Percentiles rank a stretch among this genome's conserved stretches.
These are phyloP conservation scores for Calameuta idolon DNA, from an alignment of 2,888 invertebrate species.

Conservation along the genomic window DNA sequence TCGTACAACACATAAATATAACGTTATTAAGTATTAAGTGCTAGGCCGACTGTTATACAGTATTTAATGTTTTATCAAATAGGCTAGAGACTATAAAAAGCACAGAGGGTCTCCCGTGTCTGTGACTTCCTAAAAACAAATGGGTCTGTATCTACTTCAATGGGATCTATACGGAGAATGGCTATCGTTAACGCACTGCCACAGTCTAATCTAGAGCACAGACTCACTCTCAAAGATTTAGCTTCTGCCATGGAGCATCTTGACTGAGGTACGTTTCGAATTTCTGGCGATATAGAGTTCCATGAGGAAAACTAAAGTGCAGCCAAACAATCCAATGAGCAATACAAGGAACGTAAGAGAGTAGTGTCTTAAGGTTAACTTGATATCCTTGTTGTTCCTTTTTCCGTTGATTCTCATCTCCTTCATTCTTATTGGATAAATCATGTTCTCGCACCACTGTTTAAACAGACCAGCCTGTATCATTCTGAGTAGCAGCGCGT, in stretches of 20 bases:
- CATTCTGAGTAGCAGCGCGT: slow-evolving; percentile 37
- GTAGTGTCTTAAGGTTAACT: slow-evolving; percentile 41
- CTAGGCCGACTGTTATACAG: background rate
- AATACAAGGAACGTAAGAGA: slow-evolving; percentile 39
- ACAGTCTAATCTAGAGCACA: background rate
- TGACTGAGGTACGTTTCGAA: background rate
- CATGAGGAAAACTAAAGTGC: slow-evolving; percentile 31
- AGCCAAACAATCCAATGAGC: slow-evolving; percentile 29
- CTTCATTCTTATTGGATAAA: slow-evolving; percentile 15
- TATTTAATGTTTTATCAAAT: background rate
- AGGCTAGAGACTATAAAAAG: background rate
- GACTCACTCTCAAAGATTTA: background rate
- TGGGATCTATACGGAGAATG: background rate
- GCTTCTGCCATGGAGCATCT: background rate
- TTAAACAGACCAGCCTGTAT: slow-evolving; percentile 39
- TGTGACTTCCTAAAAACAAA: background rate
- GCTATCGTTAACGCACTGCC: background rate
- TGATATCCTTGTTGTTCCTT: slow-evolving; percentile 4
- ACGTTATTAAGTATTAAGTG: background rate
- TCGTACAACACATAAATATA: background rate
- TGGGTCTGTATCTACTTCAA: background rate
- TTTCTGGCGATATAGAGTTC: slow-evolving; percentile 27
- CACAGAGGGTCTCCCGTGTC: background rate
- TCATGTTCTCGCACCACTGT: slow-evolving; percentile 38
- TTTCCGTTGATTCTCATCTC: background rate